phyloP scores from a whole-genome alignment of 2,888 invertebrate genomes.

The Dicyrtoma fusca region DNA sequence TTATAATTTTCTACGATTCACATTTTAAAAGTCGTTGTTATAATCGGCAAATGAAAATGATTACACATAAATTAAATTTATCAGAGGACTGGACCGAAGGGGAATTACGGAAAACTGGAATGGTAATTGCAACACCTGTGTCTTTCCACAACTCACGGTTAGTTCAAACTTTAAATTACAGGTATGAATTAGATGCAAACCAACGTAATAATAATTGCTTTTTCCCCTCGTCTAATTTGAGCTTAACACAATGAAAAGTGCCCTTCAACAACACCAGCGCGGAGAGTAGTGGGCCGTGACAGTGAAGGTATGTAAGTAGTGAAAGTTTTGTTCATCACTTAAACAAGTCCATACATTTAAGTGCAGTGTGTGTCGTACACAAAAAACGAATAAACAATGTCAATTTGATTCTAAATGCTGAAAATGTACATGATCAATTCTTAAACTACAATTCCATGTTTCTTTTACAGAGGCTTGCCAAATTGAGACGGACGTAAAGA shows the following conservation, averaged over 20 bases:
- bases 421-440: too few species aligned
- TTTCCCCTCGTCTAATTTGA: neutral
- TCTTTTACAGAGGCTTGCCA: slow-evolving; percentile 48
- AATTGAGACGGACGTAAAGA: slow-evolving; percentile 54
- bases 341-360: too few species aligned
- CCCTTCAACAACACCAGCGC: slow-evolving; percentile 43
- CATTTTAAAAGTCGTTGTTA: too few species aligned
- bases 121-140: slow-evolving; percentile 55
- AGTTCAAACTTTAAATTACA: neutral
- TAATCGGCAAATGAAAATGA: too few species aligned
- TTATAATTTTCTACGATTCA: slow-evolving; percentile 2
- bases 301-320: too few species aligned
- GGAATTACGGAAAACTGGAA: slow-evolving; percentile 44
- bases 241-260: slow-evolving; percentile 50
- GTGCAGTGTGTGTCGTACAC: too few species aligned
- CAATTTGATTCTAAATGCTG: too few species aligned
- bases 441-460: neutral
- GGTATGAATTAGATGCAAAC: neutral
- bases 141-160: slow-evolving; percentile 53
- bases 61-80: too few species aligned
- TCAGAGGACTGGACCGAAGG: slow-evolving; percentile 54
- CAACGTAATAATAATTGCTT: neutral
- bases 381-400: too few species aligned
- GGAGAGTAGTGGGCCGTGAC: slow-evolving; percentile 24
- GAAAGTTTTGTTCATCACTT: too few species aligned